phyloP scores from a whole-genome alignment of 2,888 invertebrate genomes.

The Noctua fimbriata region DNA sequence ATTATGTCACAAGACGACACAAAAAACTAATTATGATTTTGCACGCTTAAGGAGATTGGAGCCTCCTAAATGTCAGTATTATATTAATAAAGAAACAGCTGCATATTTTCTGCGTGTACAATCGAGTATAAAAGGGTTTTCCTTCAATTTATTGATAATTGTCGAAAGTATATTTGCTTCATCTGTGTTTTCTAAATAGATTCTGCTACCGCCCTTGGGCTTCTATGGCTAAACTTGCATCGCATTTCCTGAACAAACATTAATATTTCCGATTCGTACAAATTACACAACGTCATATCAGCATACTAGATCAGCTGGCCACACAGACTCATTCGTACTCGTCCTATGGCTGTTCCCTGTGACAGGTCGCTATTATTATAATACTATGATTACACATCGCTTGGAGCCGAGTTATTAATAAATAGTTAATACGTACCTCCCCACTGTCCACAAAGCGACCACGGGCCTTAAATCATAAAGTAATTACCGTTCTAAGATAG shows the following conservation, averaged over 20 bases:
- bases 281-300: constrained; percentile 67
- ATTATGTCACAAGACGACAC: constrained; percentile 71
- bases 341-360: constrained; percentile 72
- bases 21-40: constrained; percentile 72
- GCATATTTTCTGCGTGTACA: constrained; percentile 34
- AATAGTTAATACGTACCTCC: constrained; percentile 73
- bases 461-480: constrained; percentile 83
- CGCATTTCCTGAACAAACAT: constrained; percentile 42
- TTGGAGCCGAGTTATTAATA: constrained; percentile 83
- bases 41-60: constrained; percentile 67
- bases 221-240: neutral
- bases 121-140: constrained; percentile 25
- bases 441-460: constrained; percentile 80
- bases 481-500: constrained; percentile 82
- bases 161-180: neutral
- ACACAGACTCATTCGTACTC: constrained; percentile 75
- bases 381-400: constrained; percentile 81
- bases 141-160: constrained; percentile 13
- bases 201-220: neutral
- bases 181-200: neutral
- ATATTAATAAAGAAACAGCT: constrained; percentile 56
- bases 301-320: constrained; percentile 69
- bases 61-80: constrained; percentile 64
- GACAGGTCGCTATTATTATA: constrained; percentile 85
- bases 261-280: constrained; percentile 58